Evolutionary conservation across 2,888 invertebrate species (phyloP).

Genomic region (Allophyes oxyacanthae): DNA sequence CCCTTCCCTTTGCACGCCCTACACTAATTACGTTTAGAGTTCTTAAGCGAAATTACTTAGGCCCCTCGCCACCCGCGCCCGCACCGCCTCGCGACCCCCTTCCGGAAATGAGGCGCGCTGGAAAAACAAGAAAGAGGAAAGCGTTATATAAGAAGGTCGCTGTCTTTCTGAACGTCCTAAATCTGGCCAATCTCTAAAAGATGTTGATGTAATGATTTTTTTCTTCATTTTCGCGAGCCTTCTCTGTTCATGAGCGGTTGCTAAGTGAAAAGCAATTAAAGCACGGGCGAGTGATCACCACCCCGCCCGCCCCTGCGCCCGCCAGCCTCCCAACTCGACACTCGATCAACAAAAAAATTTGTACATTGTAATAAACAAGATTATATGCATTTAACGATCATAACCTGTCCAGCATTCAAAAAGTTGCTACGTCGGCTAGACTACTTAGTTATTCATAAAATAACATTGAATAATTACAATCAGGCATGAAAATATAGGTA

Average conservation of each 20-base stretch:
- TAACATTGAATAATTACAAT: not conserved
- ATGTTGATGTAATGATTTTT: slow-evolving; percentile 89
- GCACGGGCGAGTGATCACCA: slow-evolving; percentile 89
- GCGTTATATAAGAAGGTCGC: slow-evolving; percentile 85
- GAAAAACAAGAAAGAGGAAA: slow-evolving; percentile 88
- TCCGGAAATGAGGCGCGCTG: slow-evolving; percentile 88
- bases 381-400: slow-evolving; percentile 61
- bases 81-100: slow-evolving; percentile 79
- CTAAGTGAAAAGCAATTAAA: slow-evolving; percentile 90
- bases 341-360: slow-evolving; percentile 80
- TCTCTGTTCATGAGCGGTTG: slow-evolving; percentile 88
- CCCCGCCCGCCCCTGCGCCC: slow-evolving; percentile 67
- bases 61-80: slow-evolving; percentile 87
- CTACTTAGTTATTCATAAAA: slow-evolving; percentile 23
- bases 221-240: slow-evolving; percentile 86
- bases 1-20: slow-evolving; percentile 90
- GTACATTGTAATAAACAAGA: slow-evolving; percentile 76
- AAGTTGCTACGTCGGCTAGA: slow-evolving; percentile 10
- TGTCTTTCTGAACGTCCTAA: slow-evolving; percentile 85
- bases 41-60: slow-evolving; percentile 92
- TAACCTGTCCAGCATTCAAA: slow-evolving; percentile 25
- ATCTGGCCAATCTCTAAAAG: slow-evolving; percentile 88
- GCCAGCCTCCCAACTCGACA: slow-evolving; percentile 65
- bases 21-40: slow-evolving; percentile 92
- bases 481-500: no score